Evolutionary conservation across 2,797 vertebrate genomes (phyloP), one percentile per base, ranked within the genome.

Genomic region (Chrosomus eos): DNA sequence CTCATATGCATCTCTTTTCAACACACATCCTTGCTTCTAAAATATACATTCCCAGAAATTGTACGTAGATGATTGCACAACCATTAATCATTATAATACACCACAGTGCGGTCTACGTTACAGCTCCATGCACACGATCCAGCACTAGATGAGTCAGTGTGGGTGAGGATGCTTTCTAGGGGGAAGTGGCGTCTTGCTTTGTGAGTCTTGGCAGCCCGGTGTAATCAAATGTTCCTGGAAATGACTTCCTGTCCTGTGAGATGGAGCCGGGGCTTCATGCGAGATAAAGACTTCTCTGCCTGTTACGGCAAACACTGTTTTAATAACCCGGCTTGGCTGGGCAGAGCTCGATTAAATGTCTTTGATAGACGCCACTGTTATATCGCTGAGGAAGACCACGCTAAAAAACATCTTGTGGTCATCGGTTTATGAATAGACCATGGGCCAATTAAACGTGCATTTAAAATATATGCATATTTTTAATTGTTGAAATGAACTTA

Each of bases 141-240:
- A 79, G 70, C 53, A 13, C 51, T 74, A 70, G 81, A 85, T 87
- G 87, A 88, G 68, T 79, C 82, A 82, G 80, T 81, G 72, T 45
- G 83, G 84, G 71, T 51, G 79, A 87, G 58, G 82, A 84, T 77
- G 88, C 88, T 84, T 85, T 85, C 87, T 83, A 76, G 43, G 45
- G 85, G 85, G 82, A 87, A 86, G 87, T 81, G 88, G 85, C 73
- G 74, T 87, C 85, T 89, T 80, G 77, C 83, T 84, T 85, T 87
- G 83, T 90, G 80, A 85, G 81, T 89, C 88, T 89, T 87, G 88
- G 87, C 89, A 90, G 87, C 75, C 71, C 38, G 36, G 84, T 80
- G 67, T 89, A 89, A 90, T 88, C 89, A 90, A 88, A 88, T 88
- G 88, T 90, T 91, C 87, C 89, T 86, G 89, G 90, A 90, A 91